These are phyloP conservation scores for Tigriopus californicus DNA, from an alignment of 2,888 invertebrate species.

Conservation along the genomic window DNA sequence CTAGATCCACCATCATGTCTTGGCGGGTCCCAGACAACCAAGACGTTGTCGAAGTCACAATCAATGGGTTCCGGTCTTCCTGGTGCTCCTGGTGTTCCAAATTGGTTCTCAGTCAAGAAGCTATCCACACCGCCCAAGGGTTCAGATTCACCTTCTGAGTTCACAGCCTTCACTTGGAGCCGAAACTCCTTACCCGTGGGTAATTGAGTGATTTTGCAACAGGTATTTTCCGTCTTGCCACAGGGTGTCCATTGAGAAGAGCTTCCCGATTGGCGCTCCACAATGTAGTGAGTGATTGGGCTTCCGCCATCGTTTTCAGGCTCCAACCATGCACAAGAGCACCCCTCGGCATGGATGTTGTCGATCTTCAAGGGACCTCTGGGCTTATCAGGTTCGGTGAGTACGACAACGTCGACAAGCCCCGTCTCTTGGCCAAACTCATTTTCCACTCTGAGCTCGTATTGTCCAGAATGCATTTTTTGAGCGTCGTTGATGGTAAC, in stretches of 20 bases:
- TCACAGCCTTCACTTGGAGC: conserved; percentile 88
- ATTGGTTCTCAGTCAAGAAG: conserved; percentile 94
- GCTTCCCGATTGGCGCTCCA: conserved; percentile 63
- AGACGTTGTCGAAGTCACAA: conserved; percentile 88
- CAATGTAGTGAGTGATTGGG: conserved; percentile 73
- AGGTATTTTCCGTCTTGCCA: conserved; percentile 59
- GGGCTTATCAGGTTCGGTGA: conserved; percentile 56
- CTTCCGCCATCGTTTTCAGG: conserved; percentile 83
- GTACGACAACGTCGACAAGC: conserved; percentile 55
- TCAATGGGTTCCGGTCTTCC: conserved; percentile 73
- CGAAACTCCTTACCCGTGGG: conserved; percentile 94
- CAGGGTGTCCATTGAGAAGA: conserved; percentile 43
- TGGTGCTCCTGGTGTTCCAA: conserved; percentile 78
- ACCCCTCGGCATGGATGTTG: conserved; percentile 87
- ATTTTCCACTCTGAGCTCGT: conserved; percentile 70
- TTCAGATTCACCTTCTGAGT: conserved; percentile 86
- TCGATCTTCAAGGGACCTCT: conserved; percentile 75
- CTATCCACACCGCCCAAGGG: conserved; percentile 72
- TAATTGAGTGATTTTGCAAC: conserved; percentile 67
- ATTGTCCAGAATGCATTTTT: conserved; percentile 57
- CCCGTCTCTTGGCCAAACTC: conserved; percentile 71
- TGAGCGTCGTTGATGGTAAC: conserved; percentile 48
- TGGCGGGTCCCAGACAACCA: conserved; percentile 79
- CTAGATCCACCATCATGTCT: conserved; percentile 73
- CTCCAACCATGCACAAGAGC: conserved; percentile 84